Evolutionary conservation across 2,888 invertebrate genomes (phyloP), one percentile per base, ranked within the genome.

Genomic region (Dicycla oo): DNA sequence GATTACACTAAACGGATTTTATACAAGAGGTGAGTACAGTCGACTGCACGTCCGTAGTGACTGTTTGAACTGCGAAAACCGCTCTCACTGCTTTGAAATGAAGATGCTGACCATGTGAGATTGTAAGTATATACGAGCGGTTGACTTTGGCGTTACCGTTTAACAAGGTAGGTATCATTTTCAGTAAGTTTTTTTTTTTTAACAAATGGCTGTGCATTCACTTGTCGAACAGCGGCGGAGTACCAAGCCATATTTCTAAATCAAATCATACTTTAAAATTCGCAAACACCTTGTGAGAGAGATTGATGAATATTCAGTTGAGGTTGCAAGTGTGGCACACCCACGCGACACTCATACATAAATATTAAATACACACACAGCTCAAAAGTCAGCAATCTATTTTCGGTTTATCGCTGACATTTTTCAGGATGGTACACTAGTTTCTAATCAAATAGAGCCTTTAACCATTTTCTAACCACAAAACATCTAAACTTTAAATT

Each of bases 211-310:
- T 49, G 45, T 8, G 34, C 18, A 45, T 45, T 62, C 0, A 26
- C 7, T 26, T 63, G 7, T 13, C 4, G 3, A 34, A 71, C 53
- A 26, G 15, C 30, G 1, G 8, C 6, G 18, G 15, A 38, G 10
- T 18, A 20, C 23, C 15, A 5, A 45, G 38, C 13, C 18, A 18
- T 0, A 23, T 54, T 74, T 38, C 3, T 10, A 34, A 71, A 71
- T 73, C 26, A 38, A 73, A 73, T 62, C 34, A 45, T 38, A 74
- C 74, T 63, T 65, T 47, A 15, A 75, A 64, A 72, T 75, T 65
- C 23, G 6, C 40, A 34, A 15, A 66, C 56, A 23, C 30, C 56
- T 10, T 5, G 23, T 23, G 40, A 40, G 38, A 23, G 53, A 47
- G 8, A 56, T 13, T 47, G 23, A 47, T 73, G 54, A 64, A 75